These are phyloP conservation scores for Falco biarmicus DNA, from an alignment of 2,797 vertebrate species.

Conservation along the genomic window DNA sequence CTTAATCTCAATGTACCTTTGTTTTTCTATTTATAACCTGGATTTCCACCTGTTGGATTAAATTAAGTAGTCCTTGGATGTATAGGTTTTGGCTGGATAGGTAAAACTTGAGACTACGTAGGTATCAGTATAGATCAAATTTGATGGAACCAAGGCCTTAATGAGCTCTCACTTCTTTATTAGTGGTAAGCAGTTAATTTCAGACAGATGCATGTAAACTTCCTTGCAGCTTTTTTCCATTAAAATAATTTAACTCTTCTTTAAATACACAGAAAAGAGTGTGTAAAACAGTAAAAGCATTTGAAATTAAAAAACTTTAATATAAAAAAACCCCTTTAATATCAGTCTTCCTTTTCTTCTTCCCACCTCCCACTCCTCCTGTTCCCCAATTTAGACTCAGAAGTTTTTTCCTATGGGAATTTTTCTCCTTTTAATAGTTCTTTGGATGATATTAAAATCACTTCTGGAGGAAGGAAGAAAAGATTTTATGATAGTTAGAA, in stretches of 20 bases:
- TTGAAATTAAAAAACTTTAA: slow-evolving; percentile 19
- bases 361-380: background rate
- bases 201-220: background rate
- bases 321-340: background rate
- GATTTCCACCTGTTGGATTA: slow-evolving; percentile 17
- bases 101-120: background rate
- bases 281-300: background rate
- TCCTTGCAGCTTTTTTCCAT: background rate
- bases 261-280: background rate
- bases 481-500: background rate
- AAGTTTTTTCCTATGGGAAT: slow-evolving; percentile 37
- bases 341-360: background rate
- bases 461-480: background rate
- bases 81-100: background rate
- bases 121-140: background rate
- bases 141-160: background rate
- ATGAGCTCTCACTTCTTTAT: background rate
- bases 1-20: slow-evolving; percentile 31
- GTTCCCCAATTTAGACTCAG: background rate
- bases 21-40: slow-evolving; percentile 50
- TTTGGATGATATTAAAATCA: slow-evolving; percentile 36
- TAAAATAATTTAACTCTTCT: background rate
- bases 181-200: background rate
- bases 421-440: slow-evolving; percentile 22
- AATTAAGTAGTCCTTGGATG: background rate